Percentiles rank a stretch among this genome's conserved stretches.
These are phyloP conservation scores for Malacosoma neustria DNA, from an alignment of 2,888 invertebrate species.

Conservation along the genomic window DNA sequence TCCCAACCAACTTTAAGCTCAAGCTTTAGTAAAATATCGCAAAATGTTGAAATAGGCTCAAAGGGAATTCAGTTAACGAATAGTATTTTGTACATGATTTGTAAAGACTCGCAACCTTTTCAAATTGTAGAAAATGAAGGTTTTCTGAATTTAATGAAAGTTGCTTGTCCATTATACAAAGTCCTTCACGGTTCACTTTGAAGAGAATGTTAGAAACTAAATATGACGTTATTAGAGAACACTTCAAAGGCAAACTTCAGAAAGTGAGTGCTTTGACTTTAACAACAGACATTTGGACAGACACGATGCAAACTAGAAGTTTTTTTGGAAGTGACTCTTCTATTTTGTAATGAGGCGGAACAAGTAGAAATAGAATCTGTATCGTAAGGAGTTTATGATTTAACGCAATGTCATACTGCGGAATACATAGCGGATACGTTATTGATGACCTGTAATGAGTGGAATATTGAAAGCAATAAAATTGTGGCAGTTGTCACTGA, in stretches of 20 bases:
- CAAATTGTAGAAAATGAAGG: conserved; percentile 16
- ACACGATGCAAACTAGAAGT: conserved; percentile 11
- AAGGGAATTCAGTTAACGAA: background rate
- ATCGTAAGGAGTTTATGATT: no score
- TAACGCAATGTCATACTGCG: no score
- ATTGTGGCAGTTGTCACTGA: no score
- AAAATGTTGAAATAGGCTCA: background rate
- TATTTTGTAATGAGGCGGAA: conserved; percentile 13
- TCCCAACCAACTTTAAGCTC: background rate
- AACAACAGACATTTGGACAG: conserved; percentile 5
- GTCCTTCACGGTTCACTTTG: conserved; percentile 14
- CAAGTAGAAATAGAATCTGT: no score
- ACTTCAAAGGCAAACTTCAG: background rate
- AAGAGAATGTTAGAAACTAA: conserved; percentile 13
- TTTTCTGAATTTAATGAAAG: conserved; percentile 16
- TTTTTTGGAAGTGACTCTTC: conserved; percentile 14
- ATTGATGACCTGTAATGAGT: no score
- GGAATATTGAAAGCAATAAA: no score
- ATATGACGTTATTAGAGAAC: background rate
- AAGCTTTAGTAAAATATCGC: background rate
- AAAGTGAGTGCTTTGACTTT: background rate
- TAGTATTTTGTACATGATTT: background rate
- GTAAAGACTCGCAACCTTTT: background rate
- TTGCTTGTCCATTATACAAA: conserved; percentile 16
- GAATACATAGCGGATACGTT: no score